A percentile compares a stretch with the other conserved stretches of the same genome.
Conservation (phyloP, 2,888 invertebrate species). For the Lapara coniferarum region DNA sequence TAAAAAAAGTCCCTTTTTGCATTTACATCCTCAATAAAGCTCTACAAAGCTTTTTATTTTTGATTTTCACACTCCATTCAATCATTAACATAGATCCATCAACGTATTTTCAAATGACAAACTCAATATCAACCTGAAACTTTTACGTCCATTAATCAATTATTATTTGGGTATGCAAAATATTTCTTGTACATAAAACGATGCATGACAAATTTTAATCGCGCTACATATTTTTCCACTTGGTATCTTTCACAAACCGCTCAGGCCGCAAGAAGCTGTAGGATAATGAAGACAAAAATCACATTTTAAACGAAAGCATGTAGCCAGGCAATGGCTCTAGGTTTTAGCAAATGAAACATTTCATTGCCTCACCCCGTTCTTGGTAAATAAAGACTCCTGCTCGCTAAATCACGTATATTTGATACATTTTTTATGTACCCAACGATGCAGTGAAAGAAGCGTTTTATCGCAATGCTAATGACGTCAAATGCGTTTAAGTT, state of each 20-base stretch:
- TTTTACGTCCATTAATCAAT: too few relatives aligned
- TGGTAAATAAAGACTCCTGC: background rate
- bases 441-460: too few relatives aligned
- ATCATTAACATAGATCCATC: too few relatives aligned
- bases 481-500: too few relatives aligned
- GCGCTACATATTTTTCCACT: background rate
- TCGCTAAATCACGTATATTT: background rate
- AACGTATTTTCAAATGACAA: too few relatives aligned
- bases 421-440: background rate
- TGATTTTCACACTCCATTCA: too few relatives aligned
- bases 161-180: background rate
- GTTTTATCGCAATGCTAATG: background rate
- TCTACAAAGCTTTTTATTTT: too few relatives aligned
- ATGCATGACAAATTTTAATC: background rate
- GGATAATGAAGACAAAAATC: conserved; percentile 27
- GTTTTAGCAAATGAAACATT: background rate
- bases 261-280: conserved; percentile 21
- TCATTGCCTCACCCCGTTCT: background rate
- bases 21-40: too few relatives aligned
- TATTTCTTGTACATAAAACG: background rate
- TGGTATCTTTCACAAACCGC: conserved; percentile 17
- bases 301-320: conserved; percentile 16
- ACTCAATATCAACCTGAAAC: too few relatives aligned
- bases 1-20: too few relatives aligned
- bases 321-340: background rate